Base-by-base conservation (phyloP, 2,797 vertebrate genomes). In the Arrhamphus sclerolepis region DNA sequence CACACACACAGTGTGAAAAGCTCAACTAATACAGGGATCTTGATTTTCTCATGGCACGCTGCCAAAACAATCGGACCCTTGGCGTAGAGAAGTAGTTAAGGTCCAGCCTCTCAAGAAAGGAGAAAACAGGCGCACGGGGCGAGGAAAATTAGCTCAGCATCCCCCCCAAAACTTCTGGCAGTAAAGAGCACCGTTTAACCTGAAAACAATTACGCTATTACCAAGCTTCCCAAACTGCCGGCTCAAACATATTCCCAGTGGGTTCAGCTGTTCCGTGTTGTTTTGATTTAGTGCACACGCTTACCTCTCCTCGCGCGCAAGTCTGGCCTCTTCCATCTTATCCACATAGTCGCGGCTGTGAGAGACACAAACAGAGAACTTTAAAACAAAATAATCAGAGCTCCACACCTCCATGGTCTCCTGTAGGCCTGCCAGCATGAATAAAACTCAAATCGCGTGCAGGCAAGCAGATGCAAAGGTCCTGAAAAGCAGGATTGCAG, bases 231-330 rank as follows among this genome's bases (percentile, higher is more conserved):
- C 80, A 79, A 80, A 83, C 56, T 76, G 66, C 61, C 53, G 53
- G 56, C 73, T 79, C 70, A 57, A 73, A 68, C 59, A 46, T 40
- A 49, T 49, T 62, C 72, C 78, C 65, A 13, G 19, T 0, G 56
- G 69, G 66, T 65, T 67, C 80, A 72, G 68, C 66, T 70, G 60
- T 31, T 70, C 46, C 53, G 71, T 62, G 81, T 56, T 76, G 77
- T 79, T 84, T 75, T 70, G 75, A 76, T 82, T 84, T 67, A 66
- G 62, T 39, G 63, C 39, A 70, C 70, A 77, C 78, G 72, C 87
- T 90, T 79, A 98, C 97, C 97, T 96, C 87, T 97, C 95, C 89
- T 96, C 97, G 82, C 96, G 93, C 29, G 95, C 95, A 68, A 92
- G 93, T 75, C 95, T 91, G 72, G 95, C 94, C 56, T 96, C 96